Evolutionary conservation across 2,113 vertebrate genomes (phyloP).

Genomic region (Apteryx mantelli): DNA sequence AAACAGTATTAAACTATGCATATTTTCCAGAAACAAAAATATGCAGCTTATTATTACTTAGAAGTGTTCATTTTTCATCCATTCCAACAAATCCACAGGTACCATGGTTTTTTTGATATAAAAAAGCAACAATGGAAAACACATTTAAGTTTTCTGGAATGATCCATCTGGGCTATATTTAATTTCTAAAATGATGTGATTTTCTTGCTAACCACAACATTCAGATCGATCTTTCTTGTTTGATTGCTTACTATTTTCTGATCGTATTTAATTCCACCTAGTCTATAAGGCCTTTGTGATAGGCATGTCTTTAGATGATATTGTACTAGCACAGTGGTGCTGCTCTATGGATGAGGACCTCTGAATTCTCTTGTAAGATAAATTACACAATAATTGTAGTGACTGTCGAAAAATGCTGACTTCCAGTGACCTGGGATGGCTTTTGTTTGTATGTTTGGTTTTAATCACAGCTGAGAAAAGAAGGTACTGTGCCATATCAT

Average conservation of each 20-base stretch:
- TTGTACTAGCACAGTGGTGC: not conserved
- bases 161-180: not conserved
- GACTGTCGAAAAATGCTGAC: not conserved
- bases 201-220: not conserved
- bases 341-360: not conserved
- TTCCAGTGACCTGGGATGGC: not conserved
- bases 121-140: not conserved
- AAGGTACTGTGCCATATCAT: not conserved
- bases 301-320: not conserved
- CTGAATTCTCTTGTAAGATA: not conserved
- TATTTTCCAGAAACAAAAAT: not conserved
- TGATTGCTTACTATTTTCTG: not conserved
- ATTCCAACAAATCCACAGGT: not conserved
- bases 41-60: not conserved
- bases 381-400: not conserved
- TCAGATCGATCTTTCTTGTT: not conserved
- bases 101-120: not conserved
- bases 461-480: not conserved
- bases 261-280: not conserved
- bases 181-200: not conserved
- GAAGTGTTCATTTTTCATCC: not conserved
- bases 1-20: not conserved
- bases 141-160: not conserved
- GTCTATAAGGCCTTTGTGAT: not conserved
- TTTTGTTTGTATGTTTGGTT: not conserved